These are phyloP conservation scores for Ctenopoma multispine DNA, from an alignment of 2,797 vertebrate genomes.

Conservation along the genomic window DNA sequence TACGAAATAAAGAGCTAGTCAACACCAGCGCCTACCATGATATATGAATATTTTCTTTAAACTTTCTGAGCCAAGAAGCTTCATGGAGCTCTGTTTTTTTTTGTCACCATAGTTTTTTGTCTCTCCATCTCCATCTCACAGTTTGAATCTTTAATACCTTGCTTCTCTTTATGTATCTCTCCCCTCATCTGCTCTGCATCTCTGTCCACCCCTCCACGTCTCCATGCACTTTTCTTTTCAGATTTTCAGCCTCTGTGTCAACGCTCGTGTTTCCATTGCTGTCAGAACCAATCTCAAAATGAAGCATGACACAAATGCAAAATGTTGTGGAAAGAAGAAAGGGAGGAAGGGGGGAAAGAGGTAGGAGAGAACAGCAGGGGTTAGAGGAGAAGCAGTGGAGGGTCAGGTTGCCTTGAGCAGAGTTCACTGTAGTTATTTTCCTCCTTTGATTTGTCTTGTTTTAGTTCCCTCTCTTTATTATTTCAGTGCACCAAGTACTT, in stretches of 20 bases:
- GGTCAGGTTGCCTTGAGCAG: slow-evolving; percentile 57
- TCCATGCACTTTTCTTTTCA: slow-evolving; percentile 7
- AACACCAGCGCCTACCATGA: not conserved
- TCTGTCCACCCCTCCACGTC: slow-evolving; percentile 39
- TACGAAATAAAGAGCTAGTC: slow-evolving; percentile 1
- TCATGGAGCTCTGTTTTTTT: not conserved
- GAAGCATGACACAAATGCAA: slow-evolving; percentile 51
- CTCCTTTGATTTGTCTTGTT: slow-evolving; percentile 52
- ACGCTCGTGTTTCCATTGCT: slow-evolving; percentile 36
- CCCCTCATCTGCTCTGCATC: slow-evolving; percentile 11
- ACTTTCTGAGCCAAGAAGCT: slow-evolving; percentile 10
- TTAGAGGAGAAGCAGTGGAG: slow-evolving; percentile 29
- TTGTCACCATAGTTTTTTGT: slow-evolving; percentile 34
- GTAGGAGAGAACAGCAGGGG: slow-evolving; percentile 33
- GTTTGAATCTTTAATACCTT: slow-evolving; percentile 61
- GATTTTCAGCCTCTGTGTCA: slow-evolving; percentile 37
- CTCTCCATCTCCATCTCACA: slow-evolving; percentile 27
- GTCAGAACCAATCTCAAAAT: slow-evolving; percentile 52
- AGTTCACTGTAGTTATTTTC: slow-evolving; percentile 59
- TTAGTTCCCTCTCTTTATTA: slow-evolving; percentile 50
- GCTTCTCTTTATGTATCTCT: slow-evolving; percentile 25
- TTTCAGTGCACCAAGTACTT: slow-evolving; percentile 61
- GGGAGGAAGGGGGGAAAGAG: not conserved
- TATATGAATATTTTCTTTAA: slow-evolving; percentile 13
- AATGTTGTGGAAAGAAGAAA: slow-evolving; percentile 26